Evolutionary conservation across 2,797 vertebrate species (phyloP).

Genomic region (Apogon hyalosoma): DNA sequence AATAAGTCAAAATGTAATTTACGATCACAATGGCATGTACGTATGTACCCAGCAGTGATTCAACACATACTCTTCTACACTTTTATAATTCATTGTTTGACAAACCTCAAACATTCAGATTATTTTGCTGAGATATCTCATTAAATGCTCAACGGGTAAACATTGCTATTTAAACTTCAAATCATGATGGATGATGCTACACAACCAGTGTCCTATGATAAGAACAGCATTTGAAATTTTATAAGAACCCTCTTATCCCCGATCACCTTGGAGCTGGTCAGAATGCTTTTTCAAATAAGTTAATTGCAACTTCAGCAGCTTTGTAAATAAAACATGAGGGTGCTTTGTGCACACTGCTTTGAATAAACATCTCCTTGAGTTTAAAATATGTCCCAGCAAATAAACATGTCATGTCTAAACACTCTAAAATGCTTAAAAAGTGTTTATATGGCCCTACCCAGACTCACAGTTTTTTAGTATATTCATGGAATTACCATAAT

Average conservation of each 20-base stretch:
- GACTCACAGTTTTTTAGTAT: constrained; percentile 18
- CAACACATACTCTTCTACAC: constrained; percentile 8
- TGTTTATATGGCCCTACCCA: constrained; percentile 26
- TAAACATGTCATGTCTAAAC: constrained; percentile 43
- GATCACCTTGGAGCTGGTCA: constrained; percentile 54
- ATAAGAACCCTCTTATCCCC: constrained; percentile 40
- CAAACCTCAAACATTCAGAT: constrained; percentile 19
- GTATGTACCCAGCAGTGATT: not conserved
- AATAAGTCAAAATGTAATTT: not conserved
- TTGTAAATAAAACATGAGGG: constrained; percentile 68
- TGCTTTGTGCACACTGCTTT: constrained; percentile 37
- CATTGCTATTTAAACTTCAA: constrained; percentile 33
- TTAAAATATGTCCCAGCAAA: constrained; percentile 40
- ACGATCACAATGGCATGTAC: not conserved
- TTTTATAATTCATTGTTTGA: constrained; percentile 38
- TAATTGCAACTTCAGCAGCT: constrained; percentile 47
- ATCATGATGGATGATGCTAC: constrained; percentile 19
- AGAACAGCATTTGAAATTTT: constrained; percentile 41
- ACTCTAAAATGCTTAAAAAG: constrained; percentile 36
- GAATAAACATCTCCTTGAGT: constrained; percentile 59
- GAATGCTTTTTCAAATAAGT: constrained; percentile 47
- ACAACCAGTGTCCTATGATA: constrained; percentile 12
- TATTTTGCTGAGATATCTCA: constrained; percentile 23
- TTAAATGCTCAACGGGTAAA: constrained; percentile 37
- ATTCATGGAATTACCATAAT: constrained; percentile 29